Conservation (phyloP, 2,113 vertebrate genomes). For the Psittacula cyanocephala region DNA sequence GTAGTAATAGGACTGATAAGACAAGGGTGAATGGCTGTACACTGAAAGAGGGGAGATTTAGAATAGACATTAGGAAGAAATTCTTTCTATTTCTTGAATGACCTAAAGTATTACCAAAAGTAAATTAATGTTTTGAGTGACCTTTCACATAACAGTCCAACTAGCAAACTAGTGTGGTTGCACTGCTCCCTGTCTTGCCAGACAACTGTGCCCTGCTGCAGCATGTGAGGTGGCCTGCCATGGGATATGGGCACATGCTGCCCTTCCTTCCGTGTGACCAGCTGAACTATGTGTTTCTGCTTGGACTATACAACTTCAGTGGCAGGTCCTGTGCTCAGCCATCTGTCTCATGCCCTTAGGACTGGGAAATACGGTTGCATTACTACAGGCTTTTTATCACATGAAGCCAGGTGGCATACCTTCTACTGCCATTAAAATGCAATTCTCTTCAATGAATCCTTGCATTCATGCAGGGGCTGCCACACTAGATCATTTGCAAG, state of each 20-base stretch:
- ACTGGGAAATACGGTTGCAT: background rate
- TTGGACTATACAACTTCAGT: background rate
- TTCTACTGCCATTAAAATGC: background rate
- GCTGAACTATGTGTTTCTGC: background rate
- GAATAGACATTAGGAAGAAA: background rate
- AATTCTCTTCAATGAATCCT: background rate
- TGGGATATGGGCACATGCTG: background rate
- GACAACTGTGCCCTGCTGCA: background rate
- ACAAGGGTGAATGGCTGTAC: background rate
- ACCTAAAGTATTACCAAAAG: background rate
- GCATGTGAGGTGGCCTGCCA: accelerated
- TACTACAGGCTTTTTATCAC: background rate
- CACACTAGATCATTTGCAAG: conserved; percentile 1
- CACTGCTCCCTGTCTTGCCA: background rate
- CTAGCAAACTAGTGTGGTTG: background rate
- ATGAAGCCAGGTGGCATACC: background rate
- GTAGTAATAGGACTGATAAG: background rate
- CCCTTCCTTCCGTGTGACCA: accelerated
- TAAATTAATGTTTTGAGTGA: background rate
- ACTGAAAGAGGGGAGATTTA: background rate
- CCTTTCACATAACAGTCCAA: background rate
- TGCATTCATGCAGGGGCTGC: background rate
- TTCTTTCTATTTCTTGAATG: background rate
- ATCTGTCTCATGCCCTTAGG: background rate
- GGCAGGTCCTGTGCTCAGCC: background rate